Base-by-base conservation (phyloP, 2,888 invertebrate species). In the Halocaridina rubra region DNA sequence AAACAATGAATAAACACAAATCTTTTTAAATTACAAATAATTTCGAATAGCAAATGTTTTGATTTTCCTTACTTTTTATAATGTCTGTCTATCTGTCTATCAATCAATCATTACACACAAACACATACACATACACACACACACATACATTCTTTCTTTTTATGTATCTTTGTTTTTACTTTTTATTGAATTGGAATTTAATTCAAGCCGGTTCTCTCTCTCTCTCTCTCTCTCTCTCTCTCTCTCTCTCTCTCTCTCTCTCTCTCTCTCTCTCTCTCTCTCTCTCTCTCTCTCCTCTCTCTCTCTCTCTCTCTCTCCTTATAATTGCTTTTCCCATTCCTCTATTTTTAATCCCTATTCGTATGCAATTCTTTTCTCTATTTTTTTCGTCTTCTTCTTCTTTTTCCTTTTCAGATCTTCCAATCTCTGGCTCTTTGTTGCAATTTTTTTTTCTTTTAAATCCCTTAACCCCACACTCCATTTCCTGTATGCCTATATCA, bases 41-140 rank as follows among this genome's bases (percentile, higher is more conserved):
- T n/a, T n/a, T n/a, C n/a, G n/a, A n/a, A n/a, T n/a, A n/a, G n/a
- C n/a, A n/a, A n/a, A n/a, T n/a, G n/a, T n/a, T n/a, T n/a, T n/a
- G n/a, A 84, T 81, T 86, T 84, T 86, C 74, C 27, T 39, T 74
- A 19, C 16, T 22, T 46, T 39, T 67, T n/a, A 29, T 30, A 27
- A 24, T 67, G 27, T 75, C 19, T 74, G 33, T 74, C 74, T 74
- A 13, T 74, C 74, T 76, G 27, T 76, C 8, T 76, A 24, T 53
- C 76, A 57, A 53, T 76, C 39, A n/a, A n/a, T n/a, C n/a, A n/a
- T n/a, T n/a, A n/a, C n/a, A n/a, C n/a, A n/a, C n/a, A n/a, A n/a
- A n/a, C n/a, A n/a, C n/a, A n/a, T n/a, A n/a, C n/a, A n/a, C n/a
- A n/a, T n/a, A n/a, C n/a, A n/a, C n/a, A n/a, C n/a, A n/a, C n/a